These are phyloP conservation scores for Lota lota DNA, from an alignment of 2,113 vertebrate species.

Conservation along the genomic window DNA sequence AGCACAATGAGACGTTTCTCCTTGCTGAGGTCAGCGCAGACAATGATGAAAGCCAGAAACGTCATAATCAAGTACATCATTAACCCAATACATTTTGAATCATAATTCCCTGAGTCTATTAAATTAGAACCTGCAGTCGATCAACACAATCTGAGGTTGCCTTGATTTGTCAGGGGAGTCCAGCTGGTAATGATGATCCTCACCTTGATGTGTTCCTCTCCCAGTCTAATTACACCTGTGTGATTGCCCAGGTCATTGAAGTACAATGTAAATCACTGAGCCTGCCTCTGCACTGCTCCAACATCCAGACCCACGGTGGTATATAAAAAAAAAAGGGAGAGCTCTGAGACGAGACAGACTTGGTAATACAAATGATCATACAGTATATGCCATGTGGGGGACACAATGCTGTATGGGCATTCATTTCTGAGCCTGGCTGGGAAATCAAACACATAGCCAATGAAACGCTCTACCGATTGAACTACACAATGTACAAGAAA, in stretches of 20 bases:
- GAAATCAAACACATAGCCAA: no score
- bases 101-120: constrained; percentile 47
- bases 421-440: no score
- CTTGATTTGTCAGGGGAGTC: constrained; percentile 50
- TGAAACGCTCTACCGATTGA: no score
- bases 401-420: no score
- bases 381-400: no score
- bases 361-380: no score
- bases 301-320: constrained; percentile 20
- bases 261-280: constrained; percentile 51
- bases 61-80: constrained; percentile 54
- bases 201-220: constrained; percentile 62
- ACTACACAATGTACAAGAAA: no score
- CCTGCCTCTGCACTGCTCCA: constrained; percentile 19
- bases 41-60: constrained; percentile 42
- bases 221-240: constrained; percentile 59
- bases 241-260: constrained; percentile 60
- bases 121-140: constrained; percentile 42
- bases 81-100: constrained; percentile 54
- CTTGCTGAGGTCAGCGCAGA: constrained; percentile 46
- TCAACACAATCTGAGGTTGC: constrained; percentile 49
- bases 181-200: constrained; percentile 55
- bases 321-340: not conserved
- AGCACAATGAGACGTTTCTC: constrained; percentile 36
- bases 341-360: no score